A percentile compares a stretch with the other conserved stretches of the same genome.
phyloP scores from a whole-genome alignment of 2,113 vertebrate genomes.

The Mionectes macconnelli region DNA sequence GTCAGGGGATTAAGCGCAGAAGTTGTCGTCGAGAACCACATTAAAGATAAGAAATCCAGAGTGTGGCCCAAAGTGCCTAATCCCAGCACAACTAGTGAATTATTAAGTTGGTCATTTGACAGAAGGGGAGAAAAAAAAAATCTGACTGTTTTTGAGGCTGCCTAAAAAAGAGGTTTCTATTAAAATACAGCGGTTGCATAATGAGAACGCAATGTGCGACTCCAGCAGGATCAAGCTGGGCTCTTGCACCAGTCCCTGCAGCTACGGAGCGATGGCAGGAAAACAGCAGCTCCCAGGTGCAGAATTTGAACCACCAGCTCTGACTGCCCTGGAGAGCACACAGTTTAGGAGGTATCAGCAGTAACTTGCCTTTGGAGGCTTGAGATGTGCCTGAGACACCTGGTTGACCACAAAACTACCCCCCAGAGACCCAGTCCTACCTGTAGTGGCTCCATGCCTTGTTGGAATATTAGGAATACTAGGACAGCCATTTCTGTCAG shows the following conservation, averaged over 20 bases:
- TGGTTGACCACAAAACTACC: not conserved
- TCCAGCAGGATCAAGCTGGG: not conserved
- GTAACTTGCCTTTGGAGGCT: not conserved
- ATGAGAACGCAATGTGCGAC: not conserved
- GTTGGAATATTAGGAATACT: not conserved
- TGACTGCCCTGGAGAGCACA: rapidly evolving
- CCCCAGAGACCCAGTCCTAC: not conserved
- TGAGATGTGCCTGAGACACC: not conserved
- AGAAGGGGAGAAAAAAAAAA: slow-evolving; percentile 22
- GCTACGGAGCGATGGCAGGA: not conserved
- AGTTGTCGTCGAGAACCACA: slow-evolving; percentile 61
- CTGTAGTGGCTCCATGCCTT: not conserved
- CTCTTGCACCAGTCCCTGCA: not conserved
- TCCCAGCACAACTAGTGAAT: slow-evolving; percentile 67
- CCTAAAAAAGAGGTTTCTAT: slow-evolving; percentile 44
- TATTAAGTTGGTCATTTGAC: slow-evolving; percentile 69
- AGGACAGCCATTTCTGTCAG: not conserved
- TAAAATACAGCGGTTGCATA: slow-evolving; percentile 44
- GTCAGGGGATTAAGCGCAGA: slow-evolving; percentile 69
- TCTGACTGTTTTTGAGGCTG: slow-evolving; percentile 10
- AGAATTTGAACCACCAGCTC: not conserved
- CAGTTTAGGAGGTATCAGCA: not conserved
- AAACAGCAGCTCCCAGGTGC: not conserved
- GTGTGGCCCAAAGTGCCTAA: slow-evolving; percentile 67
- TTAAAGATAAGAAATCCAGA: slow-evolving; percentile 71